Percentiles rank a stretch among this genome's conserved stretches.
Conservation (phyloP, 2,888 invertebrate species). For the Gastracanthus pulcherrimus region DNA sequence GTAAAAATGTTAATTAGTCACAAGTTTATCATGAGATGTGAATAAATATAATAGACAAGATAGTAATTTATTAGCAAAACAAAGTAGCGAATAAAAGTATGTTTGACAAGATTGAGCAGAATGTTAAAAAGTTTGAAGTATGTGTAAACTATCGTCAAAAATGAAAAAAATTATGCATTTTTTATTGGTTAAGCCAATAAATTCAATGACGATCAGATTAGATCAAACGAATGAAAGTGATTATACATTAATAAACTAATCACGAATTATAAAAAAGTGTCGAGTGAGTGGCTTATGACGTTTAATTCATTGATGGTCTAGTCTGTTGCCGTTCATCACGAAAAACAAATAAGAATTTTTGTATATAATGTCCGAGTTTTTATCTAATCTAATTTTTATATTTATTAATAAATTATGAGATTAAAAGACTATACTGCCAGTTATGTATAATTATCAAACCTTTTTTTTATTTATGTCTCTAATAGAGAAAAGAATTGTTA, state of each 20-base stretch:
- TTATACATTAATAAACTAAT: conserved; percentile 27
- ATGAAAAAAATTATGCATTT: conserved; percentile 6
- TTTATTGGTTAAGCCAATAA: conserved; percentile 29
- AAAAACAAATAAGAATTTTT: conserved; percentile 44
- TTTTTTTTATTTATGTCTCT: conserved; percentile 43
- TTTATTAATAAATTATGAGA: conserved; percentile 49
- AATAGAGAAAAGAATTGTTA: conserved; percentile 49
- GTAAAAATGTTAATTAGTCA: conserved; percentile 55
- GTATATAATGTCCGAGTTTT: conserved; percentile 50
- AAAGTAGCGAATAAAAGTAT: conserved; percentile 48
- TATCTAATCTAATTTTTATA: conserved; percentile 52
- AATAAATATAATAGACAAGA: conserved; percentile 50
- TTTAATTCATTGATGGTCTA: conserved; percentile 50
- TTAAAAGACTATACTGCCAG: conserved; percentile 53
- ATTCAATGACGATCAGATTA: conserved; percentile 30
- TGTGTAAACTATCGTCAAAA: conserved; percentile 22
- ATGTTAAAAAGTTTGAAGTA: conserved; percentile 46
- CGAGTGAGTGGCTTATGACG: conserved; percentile 24
- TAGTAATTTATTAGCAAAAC: conserved; percentile 50
- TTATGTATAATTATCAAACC: conserved; percentile 42
- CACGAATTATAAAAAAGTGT: conserved; percentile 8
- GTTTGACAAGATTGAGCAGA: conserved; percentile 43
- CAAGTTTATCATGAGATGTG: conserved; percentile 52
- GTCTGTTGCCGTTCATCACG: conserved; percentile 44
- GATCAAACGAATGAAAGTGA: conserved; percentile 46